phyloP scores from a whole-genome alignment of 23 tunicate species.

The Diplosoma virens region DNA sequence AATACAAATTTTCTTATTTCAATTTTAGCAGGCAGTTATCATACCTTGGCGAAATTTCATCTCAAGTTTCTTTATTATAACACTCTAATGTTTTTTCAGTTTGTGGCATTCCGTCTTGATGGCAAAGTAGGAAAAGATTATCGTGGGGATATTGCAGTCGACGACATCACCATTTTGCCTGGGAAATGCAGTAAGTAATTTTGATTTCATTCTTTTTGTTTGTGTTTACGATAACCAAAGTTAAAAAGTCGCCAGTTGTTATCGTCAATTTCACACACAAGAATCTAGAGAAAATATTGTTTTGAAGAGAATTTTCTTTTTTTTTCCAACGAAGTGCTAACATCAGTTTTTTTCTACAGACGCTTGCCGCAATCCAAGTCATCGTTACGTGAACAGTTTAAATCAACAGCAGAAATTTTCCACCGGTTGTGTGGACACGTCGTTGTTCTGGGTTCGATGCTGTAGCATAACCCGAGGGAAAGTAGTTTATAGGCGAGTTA shows the following conservation, averaged over 20 bases:
- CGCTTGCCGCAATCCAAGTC: slow-evolving; percentile 53
- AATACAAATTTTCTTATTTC: no score
- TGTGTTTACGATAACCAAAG: no score
- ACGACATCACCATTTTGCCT: slow-evolving; percentile 64
- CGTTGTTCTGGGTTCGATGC: slow-evolving; percentile 78
- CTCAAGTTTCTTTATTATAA: no score
- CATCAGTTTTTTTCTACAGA: slow-evolving; percentile 39
- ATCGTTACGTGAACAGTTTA: slow-evolving; percentile 31
- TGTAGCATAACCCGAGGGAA: slow-evolving; percentile 54
- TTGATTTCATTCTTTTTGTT: not conserved
- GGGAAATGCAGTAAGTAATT: slow-evolving; percentile 76
- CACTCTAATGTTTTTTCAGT: no score
- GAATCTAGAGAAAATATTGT: not conserved
- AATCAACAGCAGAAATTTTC: slow-evolving; percentile 54
- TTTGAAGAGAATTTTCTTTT: not conserved
- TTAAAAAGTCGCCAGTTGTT: no score
- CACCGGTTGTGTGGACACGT: slow-evolving; percentile 68
- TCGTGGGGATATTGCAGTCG: slow-evolving; percentile 82
- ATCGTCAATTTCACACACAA: no score
- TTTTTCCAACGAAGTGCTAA: not conserved
- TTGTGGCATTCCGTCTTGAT: slow-evolving; percentile 64
- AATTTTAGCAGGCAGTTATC: no score
- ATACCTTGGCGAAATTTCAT: no score
- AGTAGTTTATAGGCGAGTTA: slow-evolving; percentile 51
- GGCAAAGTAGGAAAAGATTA: slow-evolving; percentile 70